These are phyloP conservation scores for Trididemnum nubilum DNA, from an alignment of 23 tunicate genomes.

Conservation along the genomic window DNA sequence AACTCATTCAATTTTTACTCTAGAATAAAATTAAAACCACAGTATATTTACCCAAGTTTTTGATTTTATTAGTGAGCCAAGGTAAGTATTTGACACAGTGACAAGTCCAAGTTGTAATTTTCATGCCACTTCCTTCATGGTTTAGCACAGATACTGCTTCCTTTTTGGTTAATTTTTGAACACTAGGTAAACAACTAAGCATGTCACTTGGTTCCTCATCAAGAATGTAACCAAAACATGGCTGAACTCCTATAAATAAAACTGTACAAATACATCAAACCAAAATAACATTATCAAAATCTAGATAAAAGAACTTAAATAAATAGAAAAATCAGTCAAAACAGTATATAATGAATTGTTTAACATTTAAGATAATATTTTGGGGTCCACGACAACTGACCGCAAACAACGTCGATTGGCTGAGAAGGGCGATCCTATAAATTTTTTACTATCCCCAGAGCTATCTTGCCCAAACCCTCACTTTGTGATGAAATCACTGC, in stretches of 20 bases:
- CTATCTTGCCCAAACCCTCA: too few species aligned
- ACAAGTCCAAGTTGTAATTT: conserved; percentile 61
- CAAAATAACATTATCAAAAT: neutral
- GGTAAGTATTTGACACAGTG: conserved; percentile 55
- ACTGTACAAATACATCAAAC: neutral
- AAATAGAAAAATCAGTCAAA: too few species aligned
- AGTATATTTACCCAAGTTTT: conserved; percentile 27
- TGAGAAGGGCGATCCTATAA: too few species aligned
- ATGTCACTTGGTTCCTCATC: neutral
- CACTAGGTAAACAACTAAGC: neutral
- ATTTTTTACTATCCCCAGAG: too few species aligned
- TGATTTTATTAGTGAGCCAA: conserved; percentile 35
- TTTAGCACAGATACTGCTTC: neutral
- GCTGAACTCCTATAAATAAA: conserved; percentile 6
- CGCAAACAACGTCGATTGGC: too few species aligned
- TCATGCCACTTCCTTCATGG: neutral
- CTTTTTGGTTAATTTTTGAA: neutral
- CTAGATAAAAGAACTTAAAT: too few species aligned
- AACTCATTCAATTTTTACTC: too few species aligned
- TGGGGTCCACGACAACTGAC: too few species aligned
- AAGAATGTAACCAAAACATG: conserved; percentile 19
- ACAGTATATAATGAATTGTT: too few species aligned
- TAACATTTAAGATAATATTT: too few species aligned
- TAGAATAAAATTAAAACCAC: too few species aligned
- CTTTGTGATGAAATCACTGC: too few species aligned